These are phyloP conservation scores for Stichodactyla helianthus DNA, from an alignment of 64 coral and sea anemone species.

Conservation along the genomic window DNA sequence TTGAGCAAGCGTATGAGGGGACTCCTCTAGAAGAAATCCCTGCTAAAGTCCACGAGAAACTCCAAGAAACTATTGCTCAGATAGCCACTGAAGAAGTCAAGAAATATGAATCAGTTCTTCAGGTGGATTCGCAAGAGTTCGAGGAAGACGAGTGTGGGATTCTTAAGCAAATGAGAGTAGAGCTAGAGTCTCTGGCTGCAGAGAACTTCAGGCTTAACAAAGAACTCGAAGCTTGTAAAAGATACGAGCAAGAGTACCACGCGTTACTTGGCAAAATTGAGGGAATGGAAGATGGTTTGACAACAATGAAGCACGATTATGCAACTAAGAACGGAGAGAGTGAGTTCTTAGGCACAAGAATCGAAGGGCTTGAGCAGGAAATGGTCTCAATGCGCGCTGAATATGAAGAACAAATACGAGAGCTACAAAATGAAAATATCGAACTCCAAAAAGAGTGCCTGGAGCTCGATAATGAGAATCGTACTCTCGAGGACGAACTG, in stretches of 20 bases:
- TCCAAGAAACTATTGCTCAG: slow-evolving; percentile 80
- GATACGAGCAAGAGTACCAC: slow-evolving; percentile 61
- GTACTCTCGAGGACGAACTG: slow-evolving; percentile 39
- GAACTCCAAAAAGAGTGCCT: slow-evolving; percentile 71
- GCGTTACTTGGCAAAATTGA: slow-evolving; percentile 59
- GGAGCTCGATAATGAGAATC: slow-evolving; percentile 75
- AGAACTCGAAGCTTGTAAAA: slow-evolving; percentile 45
- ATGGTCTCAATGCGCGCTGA: slow-evolving; percentile 73
- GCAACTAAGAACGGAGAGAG: slow-evolving; percentile 85
- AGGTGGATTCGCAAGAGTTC: slow-evolving; percentile 41
- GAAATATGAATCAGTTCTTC: slow-evolving; percentile 68
- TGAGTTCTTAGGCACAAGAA: slow-evolving; percentile 69
- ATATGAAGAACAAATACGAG: slow-evolving; percentile 66
- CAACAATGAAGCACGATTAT: slow-evolving; percentile 78
- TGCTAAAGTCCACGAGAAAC: slow-evolving; percentile 64
- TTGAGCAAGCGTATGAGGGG: slow-evolving; percentile 80
- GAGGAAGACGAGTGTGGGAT: slow-evolving; percentile 58
- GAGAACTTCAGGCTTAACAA: slow-evolving; percentile 66
- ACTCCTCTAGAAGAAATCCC: slow-evolving; percentile 83
- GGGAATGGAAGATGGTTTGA: slow-evolving; percentile 55
- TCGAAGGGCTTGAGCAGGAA: slow-evolving; percentile 60
- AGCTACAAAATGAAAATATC: slow-evolving; percentile 77
- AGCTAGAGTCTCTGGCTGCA: slow-evolving; percentile 58
- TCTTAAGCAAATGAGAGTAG: slow-evolving; percentile 52
- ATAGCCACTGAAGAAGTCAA: slow-evolving; percentile 75